Evolutionary conservation across 2,113 vertebrate genomes (phyloP).

Genomic region (Solea solea): DNA sequence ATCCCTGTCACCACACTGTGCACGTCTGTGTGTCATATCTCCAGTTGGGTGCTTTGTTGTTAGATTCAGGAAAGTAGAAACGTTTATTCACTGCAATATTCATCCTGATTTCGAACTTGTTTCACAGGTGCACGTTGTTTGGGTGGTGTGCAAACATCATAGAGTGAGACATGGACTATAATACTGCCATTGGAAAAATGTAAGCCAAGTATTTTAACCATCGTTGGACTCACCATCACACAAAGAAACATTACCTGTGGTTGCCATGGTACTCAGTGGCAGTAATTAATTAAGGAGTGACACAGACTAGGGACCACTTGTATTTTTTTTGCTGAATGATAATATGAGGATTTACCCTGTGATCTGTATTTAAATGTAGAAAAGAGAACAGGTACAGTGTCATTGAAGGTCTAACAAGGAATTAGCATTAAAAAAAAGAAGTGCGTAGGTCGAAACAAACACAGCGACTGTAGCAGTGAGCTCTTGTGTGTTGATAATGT

Average conservation of each 20-base stretch:
- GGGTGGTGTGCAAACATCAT: neutral
- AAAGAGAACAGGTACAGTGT: conserved; percentile 4
- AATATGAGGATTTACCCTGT: conserved; percentile 24
- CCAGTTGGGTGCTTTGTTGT: conserved; percentile 1
- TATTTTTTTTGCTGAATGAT: conserved; percentile 30
- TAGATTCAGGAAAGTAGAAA: conserved; percentile 21
- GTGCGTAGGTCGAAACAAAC: conserved; percentile 23
- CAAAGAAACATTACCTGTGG: conserved; percentile 19
- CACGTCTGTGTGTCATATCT: conserved; percentile 6
- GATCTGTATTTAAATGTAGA: conserved; percentile 34
- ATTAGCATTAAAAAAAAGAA: conserved; percentile 30
- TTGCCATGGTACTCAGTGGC: conserved; percentile 29
- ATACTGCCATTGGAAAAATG: conserved; percentile 30
- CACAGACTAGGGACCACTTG: conserved; percentile 1
- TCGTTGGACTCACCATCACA: conserved; percentile 22
- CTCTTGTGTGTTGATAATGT: conserved; percentile 64
- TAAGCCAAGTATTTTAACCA: conserved; percentile 16
- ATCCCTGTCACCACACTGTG: conserved; percentile 2
- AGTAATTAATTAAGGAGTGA: conserved; percentile 19
- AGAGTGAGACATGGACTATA: neutral
- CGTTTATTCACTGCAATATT: conserved; percentile 41
- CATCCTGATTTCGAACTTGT: conserved; percentile 40
- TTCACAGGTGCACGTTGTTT: conserved; percentile 24
- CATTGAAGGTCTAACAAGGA: conserved; percentile 13
- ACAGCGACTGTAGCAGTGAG: conserved; percentile 2